Evolutionary conservation across 2,888 invertebrate genomes (phyloP), one percentile per base, ranked within the genome.

Genomic region (Lasioglossum malachurum): DNA sequence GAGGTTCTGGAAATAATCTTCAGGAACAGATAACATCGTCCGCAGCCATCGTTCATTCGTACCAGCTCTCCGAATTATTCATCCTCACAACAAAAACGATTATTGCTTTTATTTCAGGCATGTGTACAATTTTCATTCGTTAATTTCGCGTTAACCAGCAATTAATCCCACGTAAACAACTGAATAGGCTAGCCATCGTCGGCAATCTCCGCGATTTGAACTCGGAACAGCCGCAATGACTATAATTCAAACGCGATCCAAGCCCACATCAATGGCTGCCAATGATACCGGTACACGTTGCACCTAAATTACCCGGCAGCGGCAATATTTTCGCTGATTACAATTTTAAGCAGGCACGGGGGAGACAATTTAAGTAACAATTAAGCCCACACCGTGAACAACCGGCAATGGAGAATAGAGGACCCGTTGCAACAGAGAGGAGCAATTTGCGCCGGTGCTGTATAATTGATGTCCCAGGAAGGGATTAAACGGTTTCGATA

Each of bases 401-500:
- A 23, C 46, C 60, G 60, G 19, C 46, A 76, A 71, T 81, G 35
- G 67, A n/a, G n/a, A 72, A 60, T 46, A 46, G 27, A 49, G 35
- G 38, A 64, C 44, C 23, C 16, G n/a, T n/a, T 38, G 46, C 38
- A 38, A 49, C 49, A n/a, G 49, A 27, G 16, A 64, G 27, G 14
- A 8, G 35, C 60, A 46, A 79, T 74, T 80, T 82, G 57, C 10
- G 44, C 35, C 31, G 14, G 3, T 4, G 35, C 27, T 19, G 41
- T n/a, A 41, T 80, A 80, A 80, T 80, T 57, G 80, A 82, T 73
- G 49, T 67, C 12, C 46, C 27, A 27, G 12, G 35, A 38, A 23
- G 46, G 27, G 46, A 75, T 82, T 46, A 83, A 83, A 82, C 71
- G 71, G 57, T 53, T 44, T 71, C 69, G 8, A 53, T 75, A 71